Base-by-base conservation (phyloP, 2,888 invertebrate genomes). In the Apamea sordens region DNA sequence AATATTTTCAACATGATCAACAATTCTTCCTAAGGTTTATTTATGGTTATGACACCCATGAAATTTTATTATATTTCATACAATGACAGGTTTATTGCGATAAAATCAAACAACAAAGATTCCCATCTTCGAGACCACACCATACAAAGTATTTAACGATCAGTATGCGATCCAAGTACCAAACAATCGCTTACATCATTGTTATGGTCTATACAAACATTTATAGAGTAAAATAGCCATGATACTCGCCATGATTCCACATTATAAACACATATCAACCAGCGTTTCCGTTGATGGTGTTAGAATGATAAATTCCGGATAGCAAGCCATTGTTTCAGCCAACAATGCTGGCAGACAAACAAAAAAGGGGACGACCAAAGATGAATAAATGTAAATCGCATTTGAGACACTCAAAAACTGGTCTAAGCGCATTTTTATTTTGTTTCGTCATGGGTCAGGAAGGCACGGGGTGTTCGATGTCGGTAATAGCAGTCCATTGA, bases 241-340 rank as follows among this genome's bases (percentile, higher is more conserved):
- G 94, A 95, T 93, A 92, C 91, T 92, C 92, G 92, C 94, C 89
- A 94, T 96, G 94, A 95, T 94, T 93, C 92, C 94, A 94, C 92
- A 96, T 96, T 96, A 96, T 95, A 96, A 95, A 95, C 95, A 91
- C 96, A 95, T 96, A 96, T 95, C 94, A 93, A 93, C 92, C 92
- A 92, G 91, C 94, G 89, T 96, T 95, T 96, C 96, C 96, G 96
- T 92, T 91, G 96, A 96, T 96, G 96, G 96, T 94, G 96, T 93
- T 94, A 94, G 96, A 96, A 96, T 96, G 94, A 96, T 95, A 95
- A 96, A 95, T 94, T 94, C 95, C 95, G 96, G 96, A 96, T 95
- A 95, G 94, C 90, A 90, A 88, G 92, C 96, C 92, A 96, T 97
- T 97, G 96, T 96, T 95, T 95, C 93, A 95, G 90, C 89, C 90